These are phyloP conservation scores for Acrobeloides nanus DNA, from an alignment of 2,888 invertebrate genomes.

Conservation along the genomic window DNA sequence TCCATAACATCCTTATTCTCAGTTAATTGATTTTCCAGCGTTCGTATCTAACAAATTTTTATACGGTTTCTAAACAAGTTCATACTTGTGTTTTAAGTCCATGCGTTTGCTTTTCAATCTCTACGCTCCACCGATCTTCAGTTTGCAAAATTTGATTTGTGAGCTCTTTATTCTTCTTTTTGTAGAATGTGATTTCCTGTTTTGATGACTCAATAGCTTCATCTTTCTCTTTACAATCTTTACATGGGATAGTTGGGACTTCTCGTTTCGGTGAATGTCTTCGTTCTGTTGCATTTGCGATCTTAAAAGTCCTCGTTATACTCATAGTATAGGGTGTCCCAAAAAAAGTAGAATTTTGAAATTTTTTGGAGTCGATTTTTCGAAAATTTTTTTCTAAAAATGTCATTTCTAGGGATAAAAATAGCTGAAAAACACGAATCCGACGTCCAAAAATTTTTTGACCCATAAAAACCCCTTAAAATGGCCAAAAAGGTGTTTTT, in stretches of 20 bases:
- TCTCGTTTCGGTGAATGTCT: neutral
- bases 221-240: slow-evolving; percentile 21
- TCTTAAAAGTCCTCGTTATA: too few relatives aligned
- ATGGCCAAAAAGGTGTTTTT: too few relatives aligned
- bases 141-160: slow-evolving; percentile 53
- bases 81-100: slow-evolving; percentile 19
- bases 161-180: slow-evolving; percentile 51
- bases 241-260: slow-evolving; percentile 10
- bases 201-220: slow-evolving; percentile 21
- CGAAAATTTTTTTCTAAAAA: too few relatives aligned
- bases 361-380: too few relatives aligned
- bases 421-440: too few relatives aligned
- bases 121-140: slow-evolving; percentile 53
- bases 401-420: too few relatives aligned
- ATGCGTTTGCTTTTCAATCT: slow-evolving; percentile 50
- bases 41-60: slow-evolving; percentile 9
- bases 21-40: slow-evolving; percentile 22
- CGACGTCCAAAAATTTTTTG: too few relatives aligned
- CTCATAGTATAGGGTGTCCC: too few relatives aligned
- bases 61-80: neutral
- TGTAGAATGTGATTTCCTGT: slow-evolving; percentile 36
- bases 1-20: slow-evolving; percentile 20
- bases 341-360: too few relatives aligned
- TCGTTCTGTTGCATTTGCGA: too few relatives aligned
- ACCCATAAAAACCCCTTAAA: too few relatives aligned